Conservation (phyloP, 2,113 vertebrate species). For the Ibidorhyncha struthersii region DNA sequence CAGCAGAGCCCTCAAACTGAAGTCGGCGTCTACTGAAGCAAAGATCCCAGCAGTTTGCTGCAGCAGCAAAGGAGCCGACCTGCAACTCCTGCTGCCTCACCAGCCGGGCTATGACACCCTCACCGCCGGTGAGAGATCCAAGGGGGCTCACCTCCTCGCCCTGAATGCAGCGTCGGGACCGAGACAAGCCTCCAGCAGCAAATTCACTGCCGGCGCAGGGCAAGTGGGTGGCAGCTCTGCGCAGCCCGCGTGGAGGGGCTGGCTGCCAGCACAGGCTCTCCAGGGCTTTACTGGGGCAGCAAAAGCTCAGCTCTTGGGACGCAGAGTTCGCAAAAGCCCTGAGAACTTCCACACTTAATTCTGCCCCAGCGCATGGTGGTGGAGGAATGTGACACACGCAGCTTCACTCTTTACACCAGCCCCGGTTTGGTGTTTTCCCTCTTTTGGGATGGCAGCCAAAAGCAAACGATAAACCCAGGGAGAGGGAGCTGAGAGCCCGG, state of each 20-base stretch:
- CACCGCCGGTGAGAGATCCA: fast-evolving
- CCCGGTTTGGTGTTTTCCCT: neutral
- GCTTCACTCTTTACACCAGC: neutral
- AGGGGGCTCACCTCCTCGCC: neutral
- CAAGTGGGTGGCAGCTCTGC: neutral
- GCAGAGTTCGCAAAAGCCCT: neutral
- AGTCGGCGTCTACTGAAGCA: fast-evolving
- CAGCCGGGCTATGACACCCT: neutral
- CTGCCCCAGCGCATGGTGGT: fast-evolving
- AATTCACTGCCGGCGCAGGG: neutral
- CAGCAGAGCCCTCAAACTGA: neutral
- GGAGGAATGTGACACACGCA: fast-evolving
- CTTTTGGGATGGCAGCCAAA: neutral
- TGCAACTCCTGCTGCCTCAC: neutral
- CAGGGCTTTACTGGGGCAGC: fast-evolving
- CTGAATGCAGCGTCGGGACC: fast-evolving
- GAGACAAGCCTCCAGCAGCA: neutral
- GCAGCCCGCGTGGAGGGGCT: too few relatives aligned
- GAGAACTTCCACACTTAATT: neutral
- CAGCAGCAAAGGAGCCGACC: fast-evolving
- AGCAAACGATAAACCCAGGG: fast-evolving
- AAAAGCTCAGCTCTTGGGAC: neutral
- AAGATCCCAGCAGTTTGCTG: neutral
- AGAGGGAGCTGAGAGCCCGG: neutral
- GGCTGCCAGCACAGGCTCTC: neutral